Base-by-base conservation (phyloP, 2,888 invertebrate species). In the Suillia variegata region DNA sequence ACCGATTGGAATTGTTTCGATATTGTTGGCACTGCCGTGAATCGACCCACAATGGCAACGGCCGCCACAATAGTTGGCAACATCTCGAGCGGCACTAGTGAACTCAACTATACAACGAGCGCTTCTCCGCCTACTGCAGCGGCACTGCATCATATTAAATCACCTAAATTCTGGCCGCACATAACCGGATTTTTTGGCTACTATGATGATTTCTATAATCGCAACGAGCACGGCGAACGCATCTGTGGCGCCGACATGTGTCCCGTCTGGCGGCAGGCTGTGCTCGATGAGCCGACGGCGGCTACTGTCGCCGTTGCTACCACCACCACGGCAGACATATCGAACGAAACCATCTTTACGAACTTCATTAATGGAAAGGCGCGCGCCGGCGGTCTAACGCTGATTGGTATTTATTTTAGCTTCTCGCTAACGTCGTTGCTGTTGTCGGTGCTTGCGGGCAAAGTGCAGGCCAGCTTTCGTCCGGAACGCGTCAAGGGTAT, bases 241-340 rank as follows among this genome's bases (percentile, higher is more conserved):
- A 80, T 87, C n/a, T 87, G 87, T 65, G 87, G 87, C 1, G 83
- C 85, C 2, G 83, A 83, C 55, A 84, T 87, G 62, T 87, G 87
- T 62, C 86, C 87, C 0, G 74, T 80, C 21, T 76, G 76, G 77
- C 65, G 59, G 0, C 64, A 65, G 26, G 63, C 63, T n/a, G 62
- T 63, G 0, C 65, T 63, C 4, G 64, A 63, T 17, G n/a, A n/a
- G n/a, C n/a, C n/a, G n/a, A n/a, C n/a, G n/a, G 52, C 24, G 22
- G 24, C 22, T 2, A 5, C 21, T 26, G 18, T 17, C 6, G 33
- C 2, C 13, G 21, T 6, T 3, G 20, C 13, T n/a, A 13, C 38
- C 47, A 57, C 50, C n/a, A 52, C 53, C 47, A n/a, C n/a, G n/a
- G 24, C 68, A 17, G 17, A 33, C 6, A n/a, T 10, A 1, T 49